These are phyloP conservation scores for Cenopis cana DNA, from an alignment of 2,888 invertebrate genomes.

Conservation along the genomic window DNA sequence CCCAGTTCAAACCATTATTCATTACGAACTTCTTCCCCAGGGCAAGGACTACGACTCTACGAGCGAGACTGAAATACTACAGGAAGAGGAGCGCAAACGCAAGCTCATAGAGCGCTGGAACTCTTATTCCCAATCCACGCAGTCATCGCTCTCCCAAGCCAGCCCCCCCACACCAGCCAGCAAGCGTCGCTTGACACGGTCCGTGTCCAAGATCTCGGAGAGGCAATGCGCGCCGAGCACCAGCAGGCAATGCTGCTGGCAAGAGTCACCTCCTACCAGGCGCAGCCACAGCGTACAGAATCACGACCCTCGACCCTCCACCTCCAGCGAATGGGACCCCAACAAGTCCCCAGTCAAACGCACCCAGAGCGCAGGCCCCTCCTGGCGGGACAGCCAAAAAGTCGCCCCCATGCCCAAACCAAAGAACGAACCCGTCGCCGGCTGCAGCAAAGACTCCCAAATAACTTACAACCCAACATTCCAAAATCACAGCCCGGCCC, in stretches of 20 bases:
- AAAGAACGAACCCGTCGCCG: constrained; percentile 63
- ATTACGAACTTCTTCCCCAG: constrained; percentile 68
- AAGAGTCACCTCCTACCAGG: constrained; percentile 74
- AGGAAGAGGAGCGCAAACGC: constrained; percentile 88
- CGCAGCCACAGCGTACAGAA: constrained; percentile 73
- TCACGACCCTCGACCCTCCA: constrained; percentile 68
- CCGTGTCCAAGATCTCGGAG: constrained; percentile 70
- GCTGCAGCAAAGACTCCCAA: constrained; percentile 73
- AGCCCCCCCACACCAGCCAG: constrained; percentile 72
- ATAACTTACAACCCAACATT: constrained; percentile 83
- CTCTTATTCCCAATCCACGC: constrained; percentile 86
- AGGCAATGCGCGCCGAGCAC: constrained; percentile 73
- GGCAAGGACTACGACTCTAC: constrained; percentile 93
- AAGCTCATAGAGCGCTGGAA: constrained; percentile 91
- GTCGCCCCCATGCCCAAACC: constrained; percentile 71
- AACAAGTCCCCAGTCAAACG: constrained; percentile 77
- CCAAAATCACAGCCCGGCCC: constrained; percentile 82
- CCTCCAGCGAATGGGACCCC: constrained; percentile 71
- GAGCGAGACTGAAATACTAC: constrained; percentile 89
- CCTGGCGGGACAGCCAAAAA: constrained; percentile 79
- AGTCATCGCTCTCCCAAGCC: constrained; percentile 69
- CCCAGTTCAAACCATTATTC: not conserved
- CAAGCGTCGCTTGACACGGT: constrained; percentile 65
- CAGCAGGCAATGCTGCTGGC: constrained; percentile 68
- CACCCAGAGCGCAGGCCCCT: constrained; percentile 76